Base-by-base conservation (phyloP, 2,888 invertebrate species). In the Pteria penguin region DNA sequence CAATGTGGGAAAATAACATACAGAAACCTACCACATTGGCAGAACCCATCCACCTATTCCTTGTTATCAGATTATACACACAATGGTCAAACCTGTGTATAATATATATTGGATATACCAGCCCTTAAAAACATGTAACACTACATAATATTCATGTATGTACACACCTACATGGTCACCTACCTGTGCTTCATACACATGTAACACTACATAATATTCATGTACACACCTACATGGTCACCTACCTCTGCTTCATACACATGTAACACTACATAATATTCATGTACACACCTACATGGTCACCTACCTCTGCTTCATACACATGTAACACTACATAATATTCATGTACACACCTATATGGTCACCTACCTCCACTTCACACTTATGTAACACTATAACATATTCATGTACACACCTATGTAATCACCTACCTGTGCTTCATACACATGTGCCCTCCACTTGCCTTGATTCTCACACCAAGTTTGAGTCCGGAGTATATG, bases 261-360 rank as follows among this genome's bases (percentile, higher is more conserved):
- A 57, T 95, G 95, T 4, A 97, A 97, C 76, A 95, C 94, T 97
- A 97, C 97, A 82, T 94, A 94, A 27, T 97, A 97, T 82, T 97
- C 93, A 91, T 97, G 96, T 84, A 97, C 96, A 0, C 96, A 96
- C 97, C 97, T n/a, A n/a, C n/a, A n/a, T n/a, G n/a, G n/a, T n/a
- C 5, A 74, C 79, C 14, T 76, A 89, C 88, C 84, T 86, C 82
- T 22, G 84, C 82, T 66, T 85, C 87, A 80, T 87, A 86, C 29
- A 97, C 96, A 57, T 95, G 95, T 4, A 97, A 97, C 76, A 95
- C 94, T 97, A 97, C 97, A 82, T 94, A 94, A 27, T 97, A 97
- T 82, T 97, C 93, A 91, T 97, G 96, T 84, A 97, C 96, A 0
- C 96, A 96, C 97, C 97, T n/a, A n/a, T n/a, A n/a, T n/a, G n/a